A percentile compares a stretch with the other conserved stretches of the same genome.
These are phyloP conservation scores for Anoplopoma fimbria DNA, from an alignment of 2,113 vertebrate species.

Conservation along the genomic window DNA sequence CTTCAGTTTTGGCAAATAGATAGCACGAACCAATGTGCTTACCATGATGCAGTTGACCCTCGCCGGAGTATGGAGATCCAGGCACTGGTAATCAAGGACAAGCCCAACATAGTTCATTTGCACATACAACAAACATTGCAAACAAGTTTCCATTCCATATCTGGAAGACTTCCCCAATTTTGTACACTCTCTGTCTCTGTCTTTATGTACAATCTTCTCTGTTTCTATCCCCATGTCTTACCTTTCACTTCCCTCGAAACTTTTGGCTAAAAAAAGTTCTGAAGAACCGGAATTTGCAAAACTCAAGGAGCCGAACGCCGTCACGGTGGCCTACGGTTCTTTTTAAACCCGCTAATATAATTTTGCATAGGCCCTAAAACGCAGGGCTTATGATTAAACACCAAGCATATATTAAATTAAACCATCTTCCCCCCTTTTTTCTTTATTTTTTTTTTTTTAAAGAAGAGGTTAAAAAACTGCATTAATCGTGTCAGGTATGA, in stretches of 20 bases:
- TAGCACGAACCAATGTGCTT: too few relatives aligned
- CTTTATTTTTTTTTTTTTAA: conserved; percentile 34
- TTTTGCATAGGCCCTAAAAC: conserved; percentile 58
- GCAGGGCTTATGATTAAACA: conserved; percentile 79
- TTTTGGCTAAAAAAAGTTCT: conserved; percentile 13
- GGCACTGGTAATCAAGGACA: too few relatives aligned
- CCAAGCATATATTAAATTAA: conserved; percentile 85
- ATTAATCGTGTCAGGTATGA: conserved; percentile 80
- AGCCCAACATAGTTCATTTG: too few relatives aligned
- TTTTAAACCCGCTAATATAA: conserved; percentile 54
- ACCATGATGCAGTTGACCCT: too few relatives aligned
- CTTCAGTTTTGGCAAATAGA: too few relatives aligned
- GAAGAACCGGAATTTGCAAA: conserved; percentile 47
- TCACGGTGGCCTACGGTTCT: conserved; percentile 54
- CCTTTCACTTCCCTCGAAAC: conserved; percentile 2
- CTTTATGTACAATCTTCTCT: background rate
- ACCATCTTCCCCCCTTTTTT: conserved; percentile 33
- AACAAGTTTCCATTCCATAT: too few relatives aligned
- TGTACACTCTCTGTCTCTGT: background rate
- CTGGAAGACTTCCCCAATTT: too few relatives aligned
- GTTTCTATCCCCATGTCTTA: background rate
- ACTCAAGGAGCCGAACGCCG: conserved; percentile 33
- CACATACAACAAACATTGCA: too few relatives aligned
- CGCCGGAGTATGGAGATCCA: too few relatives aligned
- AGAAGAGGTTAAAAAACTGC: conserved; percentile 66